These are phyloP conservation scores for Limnothrissa miodon DNA, from an alignment of 2,113 vertebrate species.

Conservation along the genomic window DNA sequence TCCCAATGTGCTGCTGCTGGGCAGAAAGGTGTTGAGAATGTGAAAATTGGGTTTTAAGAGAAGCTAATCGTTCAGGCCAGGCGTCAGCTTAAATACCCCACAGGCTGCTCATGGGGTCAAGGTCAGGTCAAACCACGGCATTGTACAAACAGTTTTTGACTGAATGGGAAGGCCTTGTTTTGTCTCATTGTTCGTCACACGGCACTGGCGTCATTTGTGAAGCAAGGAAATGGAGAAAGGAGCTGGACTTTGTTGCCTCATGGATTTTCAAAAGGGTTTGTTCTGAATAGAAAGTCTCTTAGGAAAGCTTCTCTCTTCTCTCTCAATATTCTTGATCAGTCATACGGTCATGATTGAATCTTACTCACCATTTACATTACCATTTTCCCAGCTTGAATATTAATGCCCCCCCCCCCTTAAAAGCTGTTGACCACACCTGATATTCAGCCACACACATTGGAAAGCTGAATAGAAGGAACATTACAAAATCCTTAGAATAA, in stretches of 20 bases:
- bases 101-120: slow-evolving; percentile 17
- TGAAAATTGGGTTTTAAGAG: not conserved
- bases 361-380: not conserved
- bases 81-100: slow-evolving; percentile 7
- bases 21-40: not conserved
- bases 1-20: not conserved
- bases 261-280: no score
- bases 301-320: not conserved
- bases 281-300: no score
- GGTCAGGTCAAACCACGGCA: not conserved
- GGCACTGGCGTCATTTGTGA: not conserved
- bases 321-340: not conserved
- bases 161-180: not conserved
- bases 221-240: not conserved
- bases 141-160: not conserved
- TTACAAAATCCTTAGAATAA: no score
- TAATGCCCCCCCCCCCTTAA: not conserved
- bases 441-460: not conserved
- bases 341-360: not conserved
- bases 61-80: not conserved
- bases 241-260: no score
- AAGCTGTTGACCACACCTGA: not conserved
- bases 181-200: not conserved
- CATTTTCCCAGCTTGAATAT: not conserved
- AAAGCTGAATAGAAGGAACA: not conserved